phyloP scores from a whole-genome alignment of 2,797 vertebrate genomes.

The Poeciliopsis paucimaculata region DNA sequence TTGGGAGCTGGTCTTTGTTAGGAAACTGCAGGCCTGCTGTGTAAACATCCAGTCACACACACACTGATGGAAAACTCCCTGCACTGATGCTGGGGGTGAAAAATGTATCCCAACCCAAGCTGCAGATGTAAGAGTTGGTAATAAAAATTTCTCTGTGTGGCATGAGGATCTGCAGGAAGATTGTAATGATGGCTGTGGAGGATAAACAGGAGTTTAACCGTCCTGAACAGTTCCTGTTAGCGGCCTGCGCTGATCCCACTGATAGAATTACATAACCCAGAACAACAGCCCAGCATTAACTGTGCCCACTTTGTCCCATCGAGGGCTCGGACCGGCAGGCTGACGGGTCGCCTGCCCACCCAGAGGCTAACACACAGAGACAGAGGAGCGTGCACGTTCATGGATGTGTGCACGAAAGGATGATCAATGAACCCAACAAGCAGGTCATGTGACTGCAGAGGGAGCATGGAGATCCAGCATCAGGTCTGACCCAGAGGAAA shows the following conservation, averaged over 20 bases:
- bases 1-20: slow-evolving; percentile 54
- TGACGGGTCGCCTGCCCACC: slow-evolving; percentile 5
- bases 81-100: slow-evolving; percentile 7
- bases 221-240: background rate
- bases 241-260: background rate
- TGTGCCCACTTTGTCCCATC: background rate
- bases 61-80: slow-evolving; percentile 39
- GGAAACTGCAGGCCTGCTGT: slow-evolving; percentile 44
- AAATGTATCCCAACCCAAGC: slow-evolving; percentile 7
- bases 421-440: background rate
- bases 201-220: background rate
- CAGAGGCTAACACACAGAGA: slow-evolving; percentile 2
- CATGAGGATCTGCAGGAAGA: slow-evolving; percentile 8
- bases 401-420: background rate
- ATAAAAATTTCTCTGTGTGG: slow-evolving; percentile 1
- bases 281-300: background rate
- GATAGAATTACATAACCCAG: slow-evolving; percentile 9
- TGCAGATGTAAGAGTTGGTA: slow-evolving; percentile 8
- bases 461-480: background rate
- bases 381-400: background rate
- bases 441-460: slow-evolving; percentile 10
- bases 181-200: background rate
- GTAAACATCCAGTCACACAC: slow-evolving; percentile 55
- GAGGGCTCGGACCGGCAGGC: background rate
- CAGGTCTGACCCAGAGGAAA: background rate